Base-by-base conservation (phyloP, 2,113 vertebrate species). In the Phodopus roborovskii region DNA sequence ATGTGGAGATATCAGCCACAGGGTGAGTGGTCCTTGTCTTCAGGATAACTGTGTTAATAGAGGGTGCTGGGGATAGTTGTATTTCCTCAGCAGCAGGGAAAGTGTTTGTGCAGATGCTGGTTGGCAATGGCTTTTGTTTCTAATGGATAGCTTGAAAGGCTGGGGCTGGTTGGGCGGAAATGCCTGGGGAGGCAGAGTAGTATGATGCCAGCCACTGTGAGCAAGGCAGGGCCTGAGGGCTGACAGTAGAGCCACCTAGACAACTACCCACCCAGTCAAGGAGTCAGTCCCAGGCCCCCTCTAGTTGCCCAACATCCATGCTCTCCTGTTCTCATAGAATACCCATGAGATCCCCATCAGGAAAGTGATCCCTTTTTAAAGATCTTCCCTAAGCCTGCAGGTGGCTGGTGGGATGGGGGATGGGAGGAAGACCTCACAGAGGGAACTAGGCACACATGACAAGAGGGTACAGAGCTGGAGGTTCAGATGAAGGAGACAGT, bases 61-160 rank as follows among this genome's bases (percentile, higher is more conserved):
- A 68, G 64, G 45, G 60, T 16, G 74, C 5, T 10, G 13, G 78
- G 48, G 71, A 83, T 48, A 0, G 68, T 56, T 42, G 26, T n/a
- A 12, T 39, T 75, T 56, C 84, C 79, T 92, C 84, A 26, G 3
- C 53, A 5, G 70, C 64, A 15, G 66, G 85, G 45, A 24, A 26
- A 64, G 56, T 11, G 56, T 45, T 66, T 56, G 73, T 45, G 60
- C 53, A 62, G 68, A 68, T 0, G 0, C 66, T 13, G 28, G 83
- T 26, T 56, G 36, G 89, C 89, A 84, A 90, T 79, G 95, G 88
- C 79, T 92, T 87, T 45, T 78, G 73, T 93, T 77, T 87, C 88
- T 94, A 93, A 92, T 12, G 93, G 95, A 58, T 0, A 8, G 85
- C 73, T 88, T 64, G 20, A 82, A 88, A 96, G 93, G 77, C 86